Evolutionary conservation across 2,113 vertebrate genomes (phyloP).

Genomic region (Carassius carassius): DNA sequence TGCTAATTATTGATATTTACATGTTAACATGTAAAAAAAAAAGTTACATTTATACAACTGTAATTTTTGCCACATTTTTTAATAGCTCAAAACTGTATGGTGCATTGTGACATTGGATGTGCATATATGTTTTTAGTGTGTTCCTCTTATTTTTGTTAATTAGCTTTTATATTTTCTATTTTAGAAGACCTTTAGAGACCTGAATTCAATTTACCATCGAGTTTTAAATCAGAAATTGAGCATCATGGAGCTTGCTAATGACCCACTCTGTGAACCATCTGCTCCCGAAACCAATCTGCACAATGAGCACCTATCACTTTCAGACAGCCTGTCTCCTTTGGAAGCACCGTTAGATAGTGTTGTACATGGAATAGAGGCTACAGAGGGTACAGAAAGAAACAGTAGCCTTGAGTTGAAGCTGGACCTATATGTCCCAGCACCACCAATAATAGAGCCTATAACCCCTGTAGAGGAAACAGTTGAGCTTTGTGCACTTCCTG

Average conservation of each 20-base stretch:
- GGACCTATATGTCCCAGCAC: constrained; percentile 43
- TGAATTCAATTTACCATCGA: neutral
- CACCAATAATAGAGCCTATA: constrained; percentile 53
- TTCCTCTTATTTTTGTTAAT: neutral
- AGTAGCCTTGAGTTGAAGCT: constrained; percentile 38
- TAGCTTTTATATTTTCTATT: neutral
- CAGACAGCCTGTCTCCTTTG: neutral
- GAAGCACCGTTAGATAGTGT: constrained; percentile 1
- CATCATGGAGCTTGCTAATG: constrained; percentile 46
- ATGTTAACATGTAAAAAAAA: neutral
- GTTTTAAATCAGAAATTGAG: neutral
- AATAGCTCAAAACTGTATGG: neutral
- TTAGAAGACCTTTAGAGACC: constrained; percentile 24
- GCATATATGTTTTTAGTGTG: neutral
- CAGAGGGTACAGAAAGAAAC: neutral
- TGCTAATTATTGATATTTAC: neutral
- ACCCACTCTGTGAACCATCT: constrained; percentile 34
- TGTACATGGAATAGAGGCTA: neutral
- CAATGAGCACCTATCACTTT: constrained; percentile 25
- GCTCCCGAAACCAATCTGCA: constrained; percentile 24
- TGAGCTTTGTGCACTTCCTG: constrained; percentile 25
- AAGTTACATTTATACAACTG: neutral
- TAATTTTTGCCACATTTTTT: too few species aligned
- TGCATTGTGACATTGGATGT: neutral
- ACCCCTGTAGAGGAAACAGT: constrained; percentile 45